Evolutionary conservation across 2,888 invertebrate genomes (phyloP).

Genomic region (Papilio protenor): DNA sequence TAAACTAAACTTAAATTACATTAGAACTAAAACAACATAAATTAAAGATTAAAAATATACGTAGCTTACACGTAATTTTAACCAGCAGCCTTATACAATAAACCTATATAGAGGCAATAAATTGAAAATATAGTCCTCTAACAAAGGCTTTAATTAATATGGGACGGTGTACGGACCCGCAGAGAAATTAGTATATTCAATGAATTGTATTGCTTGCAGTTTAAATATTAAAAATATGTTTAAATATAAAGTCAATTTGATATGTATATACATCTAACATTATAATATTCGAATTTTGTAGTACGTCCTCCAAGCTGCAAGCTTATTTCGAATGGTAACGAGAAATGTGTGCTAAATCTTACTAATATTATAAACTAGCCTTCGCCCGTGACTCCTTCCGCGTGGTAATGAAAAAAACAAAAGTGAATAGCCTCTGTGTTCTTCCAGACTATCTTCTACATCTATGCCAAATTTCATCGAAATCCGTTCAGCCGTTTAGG

Average conservation of each 20-base stretch:
- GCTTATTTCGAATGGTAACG: no score
- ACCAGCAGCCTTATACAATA: neutral
- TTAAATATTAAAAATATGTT: conserved; percentile 3
- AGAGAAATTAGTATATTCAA: conserved; percentile 28
- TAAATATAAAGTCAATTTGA: neutral
- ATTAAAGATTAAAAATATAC: neutral
- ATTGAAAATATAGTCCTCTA: conserved; percentile 38
- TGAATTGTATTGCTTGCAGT: conserved; percentile 19
- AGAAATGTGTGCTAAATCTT: no score
- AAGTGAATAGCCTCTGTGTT: no score
- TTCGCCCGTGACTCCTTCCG: no score
- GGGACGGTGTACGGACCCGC: conserved; percentile 19
- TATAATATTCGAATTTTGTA: no score
- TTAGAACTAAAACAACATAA: neutral
- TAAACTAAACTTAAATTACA: neutral
- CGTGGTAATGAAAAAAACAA: no score
- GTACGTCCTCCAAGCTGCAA: no score
- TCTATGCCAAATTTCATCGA: no score
- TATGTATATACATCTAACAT: neutral
- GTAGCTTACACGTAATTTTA: neutral
- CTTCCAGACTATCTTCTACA: no score
- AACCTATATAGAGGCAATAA: conserved; percentile 30
- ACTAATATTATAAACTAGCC: no score
- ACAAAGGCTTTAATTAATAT: conserved; percentile 39
- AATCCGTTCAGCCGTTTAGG: no score